phyloP scores from a whole-genome alignment of 2,888 invertebrate genomes.

The Cosmopolites sordidus region DNA sequence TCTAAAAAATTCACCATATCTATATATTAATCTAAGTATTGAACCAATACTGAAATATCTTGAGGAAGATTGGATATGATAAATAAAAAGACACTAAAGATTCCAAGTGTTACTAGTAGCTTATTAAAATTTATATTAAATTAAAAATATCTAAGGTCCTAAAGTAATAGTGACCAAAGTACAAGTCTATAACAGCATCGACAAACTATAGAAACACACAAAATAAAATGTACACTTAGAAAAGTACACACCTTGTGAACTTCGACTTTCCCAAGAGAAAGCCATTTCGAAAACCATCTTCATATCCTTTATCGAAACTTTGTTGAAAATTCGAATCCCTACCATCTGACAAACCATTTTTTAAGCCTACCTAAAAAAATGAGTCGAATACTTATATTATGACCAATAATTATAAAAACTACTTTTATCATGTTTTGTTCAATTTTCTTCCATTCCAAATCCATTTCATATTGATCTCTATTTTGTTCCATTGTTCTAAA shows the following conservation, averaged over 20 bases:
- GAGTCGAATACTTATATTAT: not conserved
- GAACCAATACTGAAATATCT: too few relatives aligned
- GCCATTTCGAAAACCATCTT: conserved; percentile 60
- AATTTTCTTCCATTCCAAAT: conserved; percentile 21
- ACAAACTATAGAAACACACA: too few relatives aligned
- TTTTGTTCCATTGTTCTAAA: not conserved
- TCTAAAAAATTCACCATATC: too few relatives aligned
- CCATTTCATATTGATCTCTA: not conserved
- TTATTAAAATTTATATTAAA: too few relatives aligned
- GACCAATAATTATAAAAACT: not conserved
- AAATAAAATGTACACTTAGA: not conserved
- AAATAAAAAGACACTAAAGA: too few relatives aligned
- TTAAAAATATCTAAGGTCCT: too few relatives aligned
- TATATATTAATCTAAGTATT: too few relatives aligned
- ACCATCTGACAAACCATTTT: conserved; percentile 65
- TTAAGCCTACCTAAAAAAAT: conserved; percentile 28
- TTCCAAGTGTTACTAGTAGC: too few relatives aligned
- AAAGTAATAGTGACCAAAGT: too few relatives aligned
- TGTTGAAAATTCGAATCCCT: conserved; percentile 60
- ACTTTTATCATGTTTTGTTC: conserved; percentile 23
- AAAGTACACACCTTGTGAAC: conserved; percentile 9
- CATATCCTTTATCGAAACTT: conserved; percentile 67
- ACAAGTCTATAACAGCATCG: too few relatives aligned
- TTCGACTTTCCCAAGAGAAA: conserved; percentile 53
- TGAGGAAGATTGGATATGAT: too few relatives aligned